Percentiles rank a stretch among this genome's conserved stretches.
These are phyloP conservation scores for Habroteleia sp. DNA, from an alignment of 2,888 invertebrate species.

Conservation along the genomic window DNA sequence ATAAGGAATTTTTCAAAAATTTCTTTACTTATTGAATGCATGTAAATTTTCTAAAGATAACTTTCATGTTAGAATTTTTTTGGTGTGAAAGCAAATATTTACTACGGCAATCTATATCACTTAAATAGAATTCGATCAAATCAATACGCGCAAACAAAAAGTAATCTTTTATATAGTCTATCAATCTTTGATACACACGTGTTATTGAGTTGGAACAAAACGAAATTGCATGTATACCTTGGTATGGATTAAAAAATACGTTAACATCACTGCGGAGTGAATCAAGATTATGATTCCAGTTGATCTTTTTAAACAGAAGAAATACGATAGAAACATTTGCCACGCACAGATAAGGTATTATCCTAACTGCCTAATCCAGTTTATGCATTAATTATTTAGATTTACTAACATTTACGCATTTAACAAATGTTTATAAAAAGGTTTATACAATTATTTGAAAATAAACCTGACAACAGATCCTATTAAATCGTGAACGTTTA, in stretches of 20 bases:
- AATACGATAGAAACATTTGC: constrained; percentile 11
- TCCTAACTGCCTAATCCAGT: background rate
- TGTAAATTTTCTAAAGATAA: too few relatives aligned
- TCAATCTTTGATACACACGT: constrained; percentile 49
- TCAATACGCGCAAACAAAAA: constrained; percentile 38
- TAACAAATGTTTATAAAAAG: too few relatives aligned
- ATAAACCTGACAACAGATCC: constrained; percentile 44
- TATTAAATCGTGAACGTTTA: constrained; percentile 23
- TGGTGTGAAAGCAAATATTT: constrained; percentile 8
- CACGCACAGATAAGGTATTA: constrained; percentile 22
- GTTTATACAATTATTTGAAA: constrained; percentile 15
- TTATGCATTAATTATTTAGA: constrained; percentile 21
- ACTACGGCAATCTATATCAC: constrained; percentile 3
- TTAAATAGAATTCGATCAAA: constrained; percentile 10
- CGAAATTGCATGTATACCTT: constrained; percentile 17
- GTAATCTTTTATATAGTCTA: constrained; percentile 35
- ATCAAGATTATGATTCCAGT: too few relatives aligned
- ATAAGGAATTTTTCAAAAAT: too few relatives aligned
- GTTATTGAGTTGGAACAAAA: constrained; percentile 42
- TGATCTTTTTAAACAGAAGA: too few relatives aligned
- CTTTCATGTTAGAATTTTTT: too few relatives aligned
- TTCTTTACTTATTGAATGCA: too few relatives aligned
- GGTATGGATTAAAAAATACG: constrained; percentile 1
- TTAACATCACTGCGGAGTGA: background rate
- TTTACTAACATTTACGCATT: constrained; percentile 1